phyloP scores from a whole-genome alignment of 2,797 vertebrate genomes.

The Catostomus latipinnis region DNA sequence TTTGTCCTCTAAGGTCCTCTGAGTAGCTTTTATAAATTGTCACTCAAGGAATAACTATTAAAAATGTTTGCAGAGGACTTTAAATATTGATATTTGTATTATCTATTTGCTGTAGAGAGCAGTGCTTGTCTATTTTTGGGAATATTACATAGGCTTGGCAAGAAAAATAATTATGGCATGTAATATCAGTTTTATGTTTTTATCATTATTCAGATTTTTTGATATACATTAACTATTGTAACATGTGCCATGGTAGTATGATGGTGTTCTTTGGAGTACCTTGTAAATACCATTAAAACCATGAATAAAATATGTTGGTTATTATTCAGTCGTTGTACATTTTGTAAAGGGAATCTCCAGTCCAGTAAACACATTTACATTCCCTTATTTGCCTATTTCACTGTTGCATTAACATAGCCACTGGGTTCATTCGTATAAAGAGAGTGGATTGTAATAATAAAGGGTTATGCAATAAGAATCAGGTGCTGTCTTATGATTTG shows the following conservation, averaged over 20 bases:
- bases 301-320: too few relatives aligned
- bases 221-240: not conserved
- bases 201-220: not conserved
- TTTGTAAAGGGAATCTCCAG: too few relatives aligned
- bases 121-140: not conserved
- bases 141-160: not conserved
- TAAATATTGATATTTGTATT: not conserved
- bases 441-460: not conserved
- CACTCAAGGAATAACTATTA: too few relatives aligned
- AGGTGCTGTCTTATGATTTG: not conserved
- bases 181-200: not conserved
- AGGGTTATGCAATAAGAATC: not conserved
- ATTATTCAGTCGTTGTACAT: too few relatives aligned
- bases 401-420: too few relatives aligned
- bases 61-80: not conserved
- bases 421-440: not conserved
- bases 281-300: too few relatives aligned
- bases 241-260: too few relatives aligned
- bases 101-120: not conserved
- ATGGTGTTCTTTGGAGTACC: too few relatives aligned
- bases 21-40: too few relatives aligned
- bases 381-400: too few relatives aligned
- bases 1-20: too few relatives aligned
- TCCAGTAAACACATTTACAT: too few relatives aligned
- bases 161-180: not conserved